Evolutionary conservation across 1,140 invertebrate species (phyloP).

Genomic region (Pentalonia nigronervosa): DNA sequence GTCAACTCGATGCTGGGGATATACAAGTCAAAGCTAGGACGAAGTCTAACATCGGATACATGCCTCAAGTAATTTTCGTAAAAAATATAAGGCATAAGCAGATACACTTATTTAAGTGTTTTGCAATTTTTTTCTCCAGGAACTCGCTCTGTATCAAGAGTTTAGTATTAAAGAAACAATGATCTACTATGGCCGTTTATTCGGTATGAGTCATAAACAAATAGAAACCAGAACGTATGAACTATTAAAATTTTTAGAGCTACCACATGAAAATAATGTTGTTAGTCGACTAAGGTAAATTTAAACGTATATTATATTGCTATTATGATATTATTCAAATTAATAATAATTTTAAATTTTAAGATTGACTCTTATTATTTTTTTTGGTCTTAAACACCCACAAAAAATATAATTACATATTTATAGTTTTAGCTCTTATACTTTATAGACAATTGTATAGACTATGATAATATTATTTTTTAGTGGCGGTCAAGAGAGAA

Average conservation of each 20-base stretch:
- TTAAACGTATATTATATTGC: neutral
- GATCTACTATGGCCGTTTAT: constrained; percentile 68
- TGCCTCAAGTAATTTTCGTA: constrained; percentile 74
- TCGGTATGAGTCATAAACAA: constrained; percentile 64
- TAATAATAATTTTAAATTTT: neutral
- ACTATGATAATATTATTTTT: constrained; percentile 62
- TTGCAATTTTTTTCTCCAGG: constrained; percentile 60
- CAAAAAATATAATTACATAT: neutral
- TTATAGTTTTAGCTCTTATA: neutral
- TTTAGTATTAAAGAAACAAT: constrained; percentile 69
- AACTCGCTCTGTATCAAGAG: constrained; percentile 67
- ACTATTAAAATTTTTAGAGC: constrained; percentile 60
- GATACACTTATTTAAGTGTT: neutral
- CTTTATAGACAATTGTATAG: neutral
- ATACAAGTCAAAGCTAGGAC: constrained; percentile 83
- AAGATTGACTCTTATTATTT: too few relatives aligned
- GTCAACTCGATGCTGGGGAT: constrained; percentile 77
- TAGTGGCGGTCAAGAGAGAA: constrained; percentile 87
- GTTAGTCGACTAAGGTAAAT: constrained; percentile 60
- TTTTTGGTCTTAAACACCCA: too few relatives aligned
- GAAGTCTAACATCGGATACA: constrained; percentile 80
- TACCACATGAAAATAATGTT: constrained; percentile 60
- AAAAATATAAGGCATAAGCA: constrained; percentile 12
- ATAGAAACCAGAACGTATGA: constrained; percentile 70
- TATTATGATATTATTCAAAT: neutral